A percentile compares a stretch with the other conserved stretches of the same genome.
phyloP scores from a whole-genome alignment of 1,140 invertebrate genomes.

The Bombyx mori region DNA sequence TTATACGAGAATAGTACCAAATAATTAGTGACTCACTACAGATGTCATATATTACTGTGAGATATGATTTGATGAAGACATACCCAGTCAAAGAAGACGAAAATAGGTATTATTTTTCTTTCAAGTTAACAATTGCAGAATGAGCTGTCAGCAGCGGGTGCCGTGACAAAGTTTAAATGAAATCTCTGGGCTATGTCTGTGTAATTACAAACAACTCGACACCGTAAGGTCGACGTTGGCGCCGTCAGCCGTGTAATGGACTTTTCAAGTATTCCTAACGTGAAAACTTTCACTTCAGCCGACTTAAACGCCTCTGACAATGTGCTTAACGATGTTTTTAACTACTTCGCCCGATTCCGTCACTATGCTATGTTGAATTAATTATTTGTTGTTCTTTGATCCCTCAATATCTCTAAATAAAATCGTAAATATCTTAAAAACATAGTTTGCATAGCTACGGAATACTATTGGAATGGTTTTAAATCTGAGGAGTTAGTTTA shows the following conservation, averaged over 20 bases:
- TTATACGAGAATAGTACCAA: no score
- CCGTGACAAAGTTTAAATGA: constrained; percentile 65
- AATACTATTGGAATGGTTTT: background rate
- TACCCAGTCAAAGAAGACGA: no score
- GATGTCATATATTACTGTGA: no score
- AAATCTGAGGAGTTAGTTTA: no score
- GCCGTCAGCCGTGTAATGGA: constrained; percentile 64
- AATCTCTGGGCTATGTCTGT: constrained; percentile 58
- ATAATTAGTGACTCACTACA: no score
- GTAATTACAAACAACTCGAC: constrained; percentile 61
- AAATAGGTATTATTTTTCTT: constrained; percentile 17
- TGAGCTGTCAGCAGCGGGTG: constrained; percentile 38
- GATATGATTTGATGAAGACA: no score
- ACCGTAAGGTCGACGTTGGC: constrained; percentile 39
- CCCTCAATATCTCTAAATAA: no score
- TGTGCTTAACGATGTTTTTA: constrained; percentile 67
- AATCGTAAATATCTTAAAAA: no score
- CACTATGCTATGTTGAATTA: constrained; percentile 51
- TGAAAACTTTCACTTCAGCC: constrained; percentile 59
- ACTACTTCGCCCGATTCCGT: constrained; percentile 50
- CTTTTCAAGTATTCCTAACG: constrained; percentile 68
- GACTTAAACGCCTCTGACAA: constrained; percentile 57
- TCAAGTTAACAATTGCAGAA: constrained; percentile 33
- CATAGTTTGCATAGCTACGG: no score
- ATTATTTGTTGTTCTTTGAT: constrained; percentile 25